phyloP scores from a whole-genome alignment of 2,113 vertebrate species.

The Amphilophus citrinellus region DNA sequence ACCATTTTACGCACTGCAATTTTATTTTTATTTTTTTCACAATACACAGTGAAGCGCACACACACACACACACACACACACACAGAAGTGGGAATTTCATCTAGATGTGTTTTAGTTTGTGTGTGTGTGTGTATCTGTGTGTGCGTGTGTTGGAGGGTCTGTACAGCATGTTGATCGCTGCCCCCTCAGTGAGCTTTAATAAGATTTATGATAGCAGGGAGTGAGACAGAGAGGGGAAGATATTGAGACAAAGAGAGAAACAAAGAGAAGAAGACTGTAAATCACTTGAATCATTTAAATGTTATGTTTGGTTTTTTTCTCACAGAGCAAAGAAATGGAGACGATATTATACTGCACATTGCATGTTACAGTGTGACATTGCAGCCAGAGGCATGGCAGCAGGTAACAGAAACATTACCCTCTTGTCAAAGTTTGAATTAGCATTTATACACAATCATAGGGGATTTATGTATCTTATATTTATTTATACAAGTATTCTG shows the following conservation, averaged over 20 bases:
- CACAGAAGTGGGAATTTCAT: constrained; percentile 20
- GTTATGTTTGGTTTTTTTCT: constrained; percentile 12
- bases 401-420: background rate
- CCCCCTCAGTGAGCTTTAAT: constrained; percentile 56
- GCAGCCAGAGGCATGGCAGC: background rate
- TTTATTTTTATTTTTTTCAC: background rate
- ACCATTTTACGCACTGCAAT: constrained; percentile 42
- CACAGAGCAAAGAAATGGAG: background rate
- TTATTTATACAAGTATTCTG: background rate
- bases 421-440: constrained; percentile 23
- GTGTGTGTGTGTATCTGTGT: background rate
- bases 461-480: constrained; percentile 1
- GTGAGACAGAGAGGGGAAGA: constrained; percentile 21
- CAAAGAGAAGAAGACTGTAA: constrained; percentile 18
- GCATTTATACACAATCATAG: background rate
- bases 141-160: constrained; percentile 15
- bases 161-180: constrained; percentile 22
- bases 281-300: constrained; percentile 34
- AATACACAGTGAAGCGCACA: background rate
- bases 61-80: background rate
- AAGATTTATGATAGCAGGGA: constrained; percentile 59
- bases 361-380: constrained; percentile 6
- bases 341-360: background rate
- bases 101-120: background rate
- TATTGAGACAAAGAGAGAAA: constrained; percentile 52